phyloP scores from a whole-genome alignment of 2,113 vertebrate genomes.

The Scomber japonicus region DNA sequence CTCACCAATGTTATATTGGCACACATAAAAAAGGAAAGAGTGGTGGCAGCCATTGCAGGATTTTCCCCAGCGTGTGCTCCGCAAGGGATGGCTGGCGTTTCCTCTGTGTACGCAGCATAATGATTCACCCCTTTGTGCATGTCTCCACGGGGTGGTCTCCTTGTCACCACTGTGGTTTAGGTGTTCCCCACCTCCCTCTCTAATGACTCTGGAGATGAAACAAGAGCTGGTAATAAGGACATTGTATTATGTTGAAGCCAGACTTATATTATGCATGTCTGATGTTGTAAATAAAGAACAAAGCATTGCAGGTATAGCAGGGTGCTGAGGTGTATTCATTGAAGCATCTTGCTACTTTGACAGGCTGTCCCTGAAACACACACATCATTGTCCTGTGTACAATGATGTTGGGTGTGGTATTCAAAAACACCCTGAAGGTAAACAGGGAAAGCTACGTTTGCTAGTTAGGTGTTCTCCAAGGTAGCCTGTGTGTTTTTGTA shows the following conservation, averaged over 20 bases:
- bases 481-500: conserved; percentile 28
- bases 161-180: conserved; percentile 47
- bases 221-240: conserved; percentile 47
- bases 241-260: conserved; percentile 29
- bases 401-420: conserved; percentile 60
- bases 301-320: neutral
- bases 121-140: conserved; percentile 58
- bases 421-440: conserved; percentile 48
- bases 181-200: conserved; percentile 57
- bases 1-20: conserved; percentile 45
- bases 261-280: conserved; percentile 43
- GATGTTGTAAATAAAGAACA: conserved; percentile 44
- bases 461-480: conserved; percentile 26
- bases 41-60: conserved; percentile 39
- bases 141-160: conserved; percentile 49
- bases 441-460: conserved; percentile 16
- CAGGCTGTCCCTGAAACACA: conserved; percentile 51
- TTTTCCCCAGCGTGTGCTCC: conserved; percentile 58
- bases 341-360: conserved; percentile 40
- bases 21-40: conserved; percentile 48
- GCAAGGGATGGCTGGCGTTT: conserved; percentile 29
- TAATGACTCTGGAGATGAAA: conserved; percentile 67
- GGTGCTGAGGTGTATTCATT: conserved; percentile 35
- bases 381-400: conserved; percentile 42
- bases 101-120: conserved; percentile 55